These are phyloP conservation scores for Heliconius cydno DNA, from an alignment of 2,888 invertebrate species.

Conservation along the genomic window DNA sequence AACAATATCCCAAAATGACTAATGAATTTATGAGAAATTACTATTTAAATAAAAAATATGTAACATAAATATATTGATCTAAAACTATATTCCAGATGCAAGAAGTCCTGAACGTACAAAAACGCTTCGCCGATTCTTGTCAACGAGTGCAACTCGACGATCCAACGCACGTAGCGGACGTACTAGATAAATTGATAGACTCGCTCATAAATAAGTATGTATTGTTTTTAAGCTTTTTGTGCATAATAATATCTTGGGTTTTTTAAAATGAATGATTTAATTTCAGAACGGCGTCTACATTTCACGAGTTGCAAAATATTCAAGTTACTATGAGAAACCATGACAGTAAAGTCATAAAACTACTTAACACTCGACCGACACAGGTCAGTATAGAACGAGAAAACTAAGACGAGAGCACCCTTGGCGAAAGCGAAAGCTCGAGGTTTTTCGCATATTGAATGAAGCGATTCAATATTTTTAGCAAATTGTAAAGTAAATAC, in stretches of 20 bases:
- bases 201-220: constrained; percentile 85
- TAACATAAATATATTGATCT: background rate
- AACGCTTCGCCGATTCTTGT: constrained; percentile 86
- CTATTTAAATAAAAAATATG: background rate
- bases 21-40: too few relatives aligned
- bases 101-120: constrained; percentile 84
- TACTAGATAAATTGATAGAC: constrained; percentile 85
- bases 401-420: background rate
- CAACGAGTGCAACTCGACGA: constrained; percentile 86
- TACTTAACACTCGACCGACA: constrained; percentile 62
- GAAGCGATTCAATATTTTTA: background rate
- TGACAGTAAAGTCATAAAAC: constrained; percentile 70
- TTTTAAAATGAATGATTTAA: constrained; percentile 8
- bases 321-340: constrained; percentile 77
- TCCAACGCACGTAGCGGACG: constrained; percentile 84
- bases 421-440: background rate
- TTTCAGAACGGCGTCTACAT: constrained; percentile 82
- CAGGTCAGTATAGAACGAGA: constrained; percentile 60
- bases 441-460: background rate
- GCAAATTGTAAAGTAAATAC: background rate
- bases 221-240: constrained; percentile 19
- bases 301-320: constrained; percentile 82
- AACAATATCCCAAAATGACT: background rate
- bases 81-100: constrained; percentile 74
- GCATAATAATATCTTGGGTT: background rate